These are phyloP conservation scores for Protobothrops mucrosquamatus DNA, from an alignment of 2,113 vertebrate species.

Conservation along the genomic window DNA sequence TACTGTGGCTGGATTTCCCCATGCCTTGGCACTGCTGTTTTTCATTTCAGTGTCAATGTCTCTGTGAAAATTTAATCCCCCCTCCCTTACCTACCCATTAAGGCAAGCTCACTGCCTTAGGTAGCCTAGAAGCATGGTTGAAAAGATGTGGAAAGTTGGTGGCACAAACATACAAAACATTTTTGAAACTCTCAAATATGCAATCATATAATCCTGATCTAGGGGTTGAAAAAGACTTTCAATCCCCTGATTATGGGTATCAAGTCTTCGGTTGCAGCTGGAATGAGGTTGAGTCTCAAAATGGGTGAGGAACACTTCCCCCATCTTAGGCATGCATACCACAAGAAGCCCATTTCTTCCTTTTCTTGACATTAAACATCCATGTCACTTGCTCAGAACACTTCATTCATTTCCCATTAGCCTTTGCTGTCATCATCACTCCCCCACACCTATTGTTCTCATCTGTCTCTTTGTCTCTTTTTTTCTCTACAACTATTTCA, in stretches of 20 bases:
- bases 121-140: neutral
- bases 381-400: neutral
- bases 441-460: constrained; percentile 24
- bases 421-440: neutral
- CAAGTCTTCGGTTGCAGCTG: neutral
- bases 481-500: neutral
- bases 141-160: neutral
- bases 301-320: neutral
- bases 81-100: neutral
- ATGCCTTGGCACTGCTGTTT: neutral
- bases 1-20: neutral
- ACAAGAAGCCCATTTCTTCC: neutral
- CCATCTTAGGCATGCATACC: neutral
- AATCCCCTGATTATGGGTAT: no score
- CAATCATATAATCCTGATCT: neutral
- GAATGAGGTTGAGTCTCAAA: neutral
- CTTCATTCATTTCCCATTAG: constrained; percentile 11
- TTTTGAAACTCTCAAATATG: neutral
- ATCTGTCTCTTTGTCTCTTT: constrained; percentile 13
- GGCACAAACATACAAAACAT: neutral
- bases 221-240: neutral
- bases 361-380: neutral
- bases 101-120: neutral
- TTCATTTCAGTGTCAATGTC: neutral
- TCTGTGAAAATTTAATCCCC: neutral